Evolutionary conservation across 2,888 invertebrate genomes (phyloP).

Genomic region (Beris morrisii): DNA sequence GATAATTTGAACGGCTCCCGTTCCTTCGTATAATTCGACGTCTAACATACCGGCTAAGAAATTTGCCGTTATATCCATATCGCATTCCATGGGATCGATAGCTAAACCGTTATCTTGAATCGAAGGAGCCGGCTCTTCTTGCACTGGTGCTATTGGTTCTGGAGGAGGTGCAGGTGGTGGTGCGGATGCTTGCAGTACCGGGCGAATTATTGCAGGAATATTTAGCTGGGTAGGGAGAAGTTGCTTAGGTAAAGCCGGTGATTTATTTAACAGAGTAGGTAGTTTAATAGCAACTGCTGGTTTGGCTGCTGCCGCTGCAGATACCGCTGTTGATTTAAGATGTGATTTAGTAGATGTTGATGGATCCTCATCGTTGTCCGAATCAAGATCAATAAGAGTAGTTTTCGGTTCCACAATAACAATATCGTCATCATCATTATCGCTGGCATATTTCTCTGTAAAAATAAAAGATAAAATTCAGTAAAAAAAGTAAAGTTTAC

Average conservation of each 20-base stretch:
- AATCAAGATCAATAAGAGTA: slow-evolving; percentile 53
- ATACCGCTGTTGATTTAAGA: not conserved
- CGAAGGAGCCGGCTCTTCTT: no score
- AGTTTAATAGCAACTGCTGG: not conserved
- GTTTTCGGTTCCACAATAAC: slow-evolving; percentile 56
- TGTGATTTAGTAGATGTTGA: not conserved
- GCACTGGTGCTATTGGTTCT: not conserved
- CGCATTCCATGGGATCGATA: slow-evolving; percentile 40
- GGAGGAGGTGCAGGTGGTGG: no score
- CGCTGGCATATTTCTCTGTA: slow-evolving; percentile 54
- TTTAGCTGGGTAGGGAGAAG: slow-evolving; percentile 12
- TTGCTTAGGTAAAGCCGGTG: slow-evolving; percentile 27
- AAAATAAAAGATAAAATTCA: slow-evolving; percentile 29
- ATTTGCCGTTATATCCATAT: slow-evolving; percentile 45
- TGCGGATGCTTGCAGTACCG: not conserved
- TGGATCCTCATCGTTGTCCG: slow-evolving; percentile 52
- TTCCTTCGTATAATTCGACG: slow-evolving; percentile 48
- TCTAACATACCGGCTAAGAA: slow-evolving; percentile 53
- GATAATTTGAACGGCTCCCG: slow-evolving; percentile 20
- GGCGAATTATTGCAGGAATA: slow-evolving; percentile 10
- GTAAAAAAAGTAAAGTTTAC: no score
- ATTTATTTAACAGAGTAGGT: not conserved
- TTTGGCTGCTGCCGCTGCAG: not conserved
- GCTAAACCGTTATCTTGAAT: no score
- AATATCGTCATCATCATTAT: slow-evolving; percentile 55